A percentile compares a stretch with the other conserved stretches of the same genome.
Evolutionary conservation across 1,140 invertebrate genomes (phyloP).

Genomic region (Zophobas atratus): DNA sequence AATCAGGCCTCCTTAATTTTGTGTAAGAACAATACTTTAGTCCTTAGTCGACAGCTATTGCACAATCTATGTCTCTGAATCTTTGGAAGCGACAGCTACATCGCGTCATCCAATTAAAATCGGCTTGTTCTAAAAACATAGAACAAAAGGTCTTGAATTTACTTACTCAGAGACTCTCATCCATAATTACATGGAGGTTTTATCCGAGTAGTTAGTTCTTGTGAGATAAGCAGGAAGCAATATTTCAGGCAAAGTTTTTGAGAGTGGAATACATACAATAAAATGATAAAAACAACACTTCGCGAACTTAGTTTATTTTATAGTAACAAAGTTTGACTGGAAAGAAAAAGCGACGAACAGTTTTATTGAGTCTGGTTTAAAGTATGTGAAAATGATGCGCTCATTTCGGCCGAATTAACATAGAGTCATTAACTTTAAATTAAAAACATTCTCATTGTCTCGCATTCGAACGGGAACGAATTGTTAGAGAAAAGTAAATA

Average conservation of each 20-base stretch:
- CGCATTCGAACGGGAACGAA: constrained; percentile 12
- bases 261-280: neutral
- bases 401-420: constrained; percentile 15
- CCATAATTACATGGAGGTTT: neutral
- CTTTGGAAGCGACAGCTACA: too few relatives aligned
- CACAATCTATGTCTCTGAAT: too few relatives aligned
- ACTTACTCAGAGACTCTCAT: neutral
- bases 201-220: neutral
- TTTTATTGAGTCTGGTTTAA: constrained; percentile 2
- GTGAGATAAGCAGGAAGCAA: neutral
- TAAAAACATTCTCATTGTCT: constrained; percentile 24
- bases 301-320: neutral
- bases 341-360: constrained; percentile 2
- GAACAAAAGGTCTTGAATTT: too few relatives aligned
- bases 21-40: too few relatives aligned
- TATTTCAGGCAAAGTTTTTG: constrained; percentile 3
- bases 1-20: too few relatives aligned
- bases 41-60: too few relatives aligned
- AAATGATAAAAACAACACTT: constrained; percentile 1
- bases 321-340: neutral
- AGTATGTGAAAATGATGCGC: constrained; percentile 16
- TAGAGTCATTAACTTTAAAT: constrained; percentile 26
- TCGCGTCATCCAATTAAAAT: too few relatives aligned
- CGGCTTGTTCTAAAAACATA: too few relatives aligned
- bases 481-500: constrained; percentile 28